Conservation (phyloP, 30 jellyfish, hydroid and myxozoan genomes). For the Aurelia sp. region DNA sequence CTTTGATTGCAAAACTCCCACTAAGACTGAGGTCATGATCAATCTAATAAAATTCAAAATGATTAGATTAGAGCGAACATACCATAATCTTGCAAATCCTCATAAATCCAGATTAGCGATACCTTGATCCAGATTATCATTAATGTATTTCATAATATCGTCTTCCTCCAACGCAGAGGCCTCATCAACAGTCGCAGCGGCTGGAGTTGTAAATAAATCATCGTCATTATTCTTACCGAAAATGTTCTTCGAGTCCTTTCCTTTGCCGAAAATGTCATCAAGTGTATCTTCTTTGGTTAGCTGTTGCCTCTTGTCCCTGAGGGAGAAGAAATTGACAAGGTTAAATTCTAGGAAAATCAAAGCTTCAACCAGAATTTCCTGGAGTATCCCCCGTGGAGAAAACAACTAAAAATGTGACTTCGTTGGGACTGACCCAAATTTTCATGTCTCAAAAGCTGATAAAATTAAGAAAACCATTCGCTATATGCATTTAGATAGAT, state of each 20-base stretch:
- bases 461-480: no score
- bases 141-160: slow-evolving; percentile 50
- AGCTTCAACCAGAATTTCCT: no score
- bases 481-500: no score
- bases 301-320: slow-evolving; percentile 36
- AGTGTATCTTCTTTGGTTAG: slow-evolving; percentile 31
- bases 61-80: no score
- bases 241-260: slow-evolving; percentile 16
- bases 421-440: no score
- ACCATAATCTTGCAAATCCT: not conserved
- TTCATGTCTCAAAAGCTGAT: no score
- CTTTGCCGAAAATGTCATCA: slow-evolving; percentile 61
- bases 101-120: slow-evolving; percentile 33
- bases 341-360: not conserved
- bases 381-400: no score
- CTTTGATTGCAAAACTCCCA: no score
- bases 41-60: no score
- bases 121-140: slow-evolving; percentile 34
- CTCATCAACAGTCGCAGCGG: slow-evolving; percentile 9
- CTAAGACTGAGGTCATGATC: no score
- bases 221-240: slow-evolving; percentile 48
- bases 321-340: not conserved
- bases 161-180: slow-evolving; percentile 31
- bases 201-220: slow-evolving; percentile 30
- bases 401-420: no score